These are phyloP conservation scores for Drosophila acutilabella DNA, from an alignment of 2,888 invertebrate genomes.

Conservation along the genomic window DNA sequence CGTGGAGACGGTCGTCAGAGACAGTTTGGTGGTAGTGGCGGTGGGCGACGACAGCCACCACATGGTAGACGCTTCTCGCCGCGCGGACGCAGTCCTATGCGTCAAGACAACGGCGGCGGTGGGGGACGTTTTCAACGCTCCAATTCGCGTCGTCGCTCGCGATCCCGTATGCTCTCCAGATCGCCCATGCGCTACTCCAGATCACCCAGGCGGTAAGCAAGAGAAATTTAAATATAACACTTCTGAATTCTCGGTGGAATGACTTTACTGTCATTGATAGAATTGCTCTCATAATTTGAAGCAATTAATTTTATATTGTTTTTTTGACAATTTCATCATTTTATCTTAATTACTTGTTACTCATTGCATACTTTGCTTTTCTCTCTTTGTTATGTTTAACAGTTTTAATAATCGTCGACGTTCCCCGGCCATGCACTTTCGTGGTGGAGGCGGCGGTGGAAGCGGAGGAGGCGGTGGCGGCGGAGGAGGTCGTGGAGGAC, in stretches of 20 bases:
- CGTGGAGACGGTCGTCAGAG: constrained; percentile 75
- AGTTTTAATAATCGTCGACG: constrained; percentile 83
- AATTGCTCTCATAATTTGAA: too few species aligned
- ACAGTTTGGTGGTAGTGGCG: constrained; percentile 73
- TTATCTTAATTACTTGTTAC: neutral
- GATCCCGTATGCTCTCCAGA: constrained; percentile 82
- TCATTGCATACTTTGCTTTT: constrained; percentile 7
- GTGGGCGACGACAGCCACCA: constrained; percentile 71
- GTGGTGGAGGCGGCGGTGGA: constrained; percentile 69
- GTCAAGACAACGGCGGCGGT: constrained; percentile 69
- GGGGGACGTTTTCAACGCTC: constrained; percentile 81
- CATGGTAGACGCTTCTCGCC: constrained; percentile 75
- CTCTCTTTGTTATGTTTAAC: neutral
- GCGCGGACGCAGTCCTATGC: constrained; percentile 73
- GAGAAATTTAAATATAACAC: neutral
- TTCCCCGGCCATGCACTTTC: constrained; percentile 77
- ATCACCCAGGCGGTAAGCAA: constrained; percentile 83
- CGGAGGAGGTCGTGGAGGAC: constrained; percentile 65
- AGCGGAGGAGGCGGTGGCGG: constrained; percentile 42
- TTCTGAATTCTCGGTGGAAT: too few species aligned
- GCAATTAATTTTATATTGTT: too few species aligned
- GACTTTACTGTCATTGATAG: too few species aligned
- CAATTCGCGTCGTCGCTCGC: constrained; percentile 82
- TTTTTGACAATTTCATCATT: too few species aligned
- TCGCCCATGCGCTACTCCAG: constrained; percentile 83